These are phyloP conservation scores for Stichodactyla mertensii DNA, from an alignment of 64 coral and sea anemone genomes.

Conservation along the genomic window DNA sequence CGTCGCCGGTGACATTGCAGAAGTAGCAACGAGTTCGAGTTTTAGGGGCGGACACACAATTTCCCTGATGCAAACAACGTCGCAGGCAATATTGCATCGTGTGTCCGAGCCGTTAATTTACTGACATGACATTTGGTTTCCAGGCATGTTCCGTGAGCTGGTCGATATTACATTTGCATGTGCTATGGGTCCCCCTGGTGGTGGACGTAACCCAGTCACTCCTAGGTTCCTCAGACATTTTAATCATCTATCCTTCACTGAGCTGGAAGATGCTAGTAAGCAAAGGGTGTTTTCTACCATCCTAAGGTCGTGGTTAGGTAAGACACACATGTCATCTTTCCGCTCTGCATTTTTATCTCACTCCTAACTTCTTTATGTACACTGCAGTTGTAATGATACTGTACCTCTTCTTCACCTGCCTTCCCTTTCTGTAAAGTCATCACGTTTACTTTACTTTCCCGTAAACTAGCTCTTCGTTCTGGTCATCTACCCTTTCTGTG, in stretches of 20 bases:
- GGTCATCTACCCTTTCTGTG: not conserved
- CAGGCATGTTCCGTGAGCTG: slow-evolving; percentile 93
- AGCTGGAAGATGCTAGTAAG: slow-evolving; percentile 93
- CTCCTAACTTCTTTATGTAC: not conserved
- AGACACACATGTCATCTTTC: not conserved
- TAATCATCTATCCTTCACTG: slow-evolving; percentile 92
- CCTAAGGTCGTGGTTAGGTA: slow-evolving; percentile 88
- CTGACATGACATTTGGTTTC: not conserved
- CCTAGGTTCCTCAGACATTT: slow-evolving; percentile 89
- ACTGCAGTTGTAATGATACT: too few species aligned
- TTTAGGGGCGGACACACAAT: too few species aligned
- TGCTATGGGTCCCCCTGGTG: slow-evolving; percentile 92
- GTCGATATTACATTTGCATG: slow-evolving; percentile 91
- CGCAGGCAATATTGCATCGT: too few species aligned
- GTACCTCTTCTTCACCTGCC: too few species aligned
- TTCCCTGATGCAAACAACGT: too few species aligned
- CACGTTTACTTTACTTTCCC: too few species aligned
- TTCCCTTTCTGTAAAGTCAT: too few species aligned
- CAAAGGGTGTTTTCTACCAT: slow-evolving; percentile 86
- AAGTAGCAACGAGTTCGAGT: too few species aligned
- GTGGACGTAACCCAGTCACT: slow-evolving; percentile 90
- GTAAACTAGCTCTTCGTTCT: not conserved
- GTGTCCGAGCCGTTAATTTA: too few species aligned
- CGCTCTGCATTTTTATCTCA: not conserved
- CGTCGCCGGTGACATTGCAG: too few species aligned